These are phyloP conservation scores for Salvelinus sp. DNA, from an alignment of 2,113 vertebrate species.

Conservation along the genomic window DNA sequence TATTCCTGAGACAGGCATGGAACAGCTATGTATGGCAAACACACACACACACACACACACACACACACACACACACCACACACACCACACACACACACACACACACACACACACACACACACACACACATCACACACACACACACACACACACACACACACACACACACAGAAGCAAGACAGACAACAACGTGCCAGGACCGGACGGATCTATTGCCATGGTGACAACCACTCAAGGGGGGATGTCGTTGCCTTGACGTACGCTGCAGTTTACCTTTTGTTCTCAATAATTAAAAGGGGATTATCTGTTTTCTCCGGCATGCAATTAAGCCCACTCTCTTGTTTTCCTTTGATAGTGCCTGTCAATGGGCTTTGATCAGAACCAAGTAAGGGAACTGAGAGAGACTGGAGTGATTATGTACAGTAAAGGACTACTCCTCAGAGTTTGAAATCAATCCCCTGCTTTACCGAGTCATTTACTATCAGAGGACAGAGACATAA, in stretches of 20 bases:
- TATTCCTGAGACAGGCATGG: neutral
- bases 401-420: no score
- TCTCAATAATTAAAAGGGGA: constrained; percentile 65
- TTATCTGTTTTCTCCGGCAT: constrained; percentile 25
- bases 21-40: neutral
- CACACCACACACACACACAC: no score
- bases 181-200: constrained; percentile 1
- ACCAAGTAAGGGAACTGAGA: constrained; percentile 17
- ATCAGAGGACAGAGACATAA: constrained; percentile 13
- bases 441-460: neutral
- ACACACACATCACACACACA: no score
- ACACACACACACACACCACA: no score
- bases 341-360: constrained; percentile 17
- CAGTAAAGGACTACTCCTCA: no score
- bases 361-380: constrained; percentile 32
- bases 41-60: no score
- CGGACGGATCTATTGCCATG: constrained; percentile 28
- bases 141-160: no score
- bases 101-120: no score
- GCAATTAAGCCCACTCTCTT: constrained; percentile 17
- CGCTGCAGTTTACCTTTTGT: constrained; percentile 48
- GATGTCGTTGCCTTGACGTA: constrained; percentile 51
- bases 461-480: constrained; percentile 22
- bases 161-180: neutral
- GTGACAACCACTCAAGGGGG: constrained; percentile 52